Base-by-base conservation (phyloP, 2,797 vertebrate species). In the Furcifer pardalis region DNA sequence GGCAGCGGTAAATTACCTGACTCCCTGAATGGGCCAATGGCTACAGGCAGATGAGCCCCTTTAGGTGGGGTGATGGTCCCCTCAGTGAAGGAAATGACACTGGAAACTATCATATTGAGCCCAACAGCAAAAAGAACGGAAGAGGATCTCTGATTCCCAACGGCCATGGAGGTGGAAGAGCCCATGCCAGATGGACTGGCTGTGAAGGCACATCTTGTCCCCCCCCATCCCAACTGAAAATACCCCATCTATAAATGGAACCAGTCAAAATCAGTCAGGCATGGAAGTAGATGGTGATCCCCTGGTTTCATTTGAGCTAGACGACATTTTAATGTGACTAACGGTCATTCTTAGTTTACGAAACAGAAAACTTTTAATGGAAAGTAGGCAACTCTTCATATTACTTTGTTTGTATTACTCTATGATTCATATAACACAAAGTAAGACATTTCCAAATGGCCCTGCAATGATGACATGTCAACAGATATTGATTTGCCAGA, bases 401-500 rank as follows among this genome's bases (percentile, higher is more conserved):
- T 84, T 77, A 77, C 66, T 88, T 65, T 87, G n/a, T 73, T 88
- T 56, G 37, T 79, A 84, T 81, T 63, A 66, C 19, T 79, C 37
- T 30, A 0, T 12, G 7, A 19, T 85, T 91, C 56, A 80, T 30
- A n/a, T 17, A n/a, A 68, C 19, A 65, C 4, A 40, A 49, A 42
- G 63, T 75, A 7, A 88, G 52, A 79, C 17, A 79, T 42, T 74
- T 77, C 76, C 21, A 21, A 2, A 85, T 83, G 85, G 73, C 62
- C 49, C 82, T 88, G 60, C n/a, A 82, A 91, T 79, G 91, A 91
- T 89, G 81, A 81, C 37, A 42, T 66, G 46, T 1, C 0, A 73
- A 76, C 83, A 90, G 81, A 85, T 69, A 93, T 60, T 37, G 46
- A 85, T 78, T 90, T 86, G 72, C 59, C 81, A 86, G 86, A 87